A percentile compares a stretch with the other conserved stretches of the same genome.
Evolutionary conservation across 2,113 vertebrate genomes (phyloP).

Genomic region (Cardinalis cardinalis): DNA sequence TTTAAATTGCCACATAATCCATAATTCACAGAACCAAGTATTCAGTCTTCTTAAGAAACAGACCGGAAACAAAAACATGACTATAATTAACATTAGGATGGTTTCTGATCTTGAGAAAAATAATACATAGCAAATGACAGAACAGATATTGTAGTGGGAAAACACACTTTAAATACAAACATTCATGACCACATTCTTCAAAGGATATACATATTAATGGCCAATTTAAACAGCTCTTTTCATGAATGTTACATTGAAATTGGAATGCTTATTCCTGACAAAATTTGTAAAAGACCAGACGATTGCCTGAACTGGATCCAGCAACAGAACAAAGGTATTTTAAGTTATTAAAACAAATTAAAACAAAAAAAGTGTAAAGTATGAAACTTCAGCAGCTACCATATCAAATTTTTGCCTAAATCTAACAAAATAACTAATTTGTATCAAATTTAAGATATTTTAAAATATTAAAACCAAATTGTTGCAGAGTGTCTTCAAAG

Average conservation of each 20-base stretch:
- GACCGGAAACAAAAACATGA: neutral
- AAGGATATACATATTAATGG: neutral
- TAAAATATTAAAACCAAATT: neutral
- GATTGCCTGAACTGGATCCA: neutral
- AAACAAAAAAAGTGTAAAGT: neutral
- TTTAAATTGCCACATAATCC: neutral
- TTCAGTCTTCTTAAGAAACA: neutral
- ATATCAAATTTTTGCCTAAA: neutral
- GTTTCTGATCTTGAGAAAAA: neutral
- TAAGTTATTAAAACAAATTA: neutral
- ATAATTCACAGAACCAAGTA: neutral
- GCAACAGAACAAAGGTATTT: neutral
- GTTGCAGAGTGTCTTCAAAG: neutral
- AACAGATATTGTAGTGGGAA: neutral
- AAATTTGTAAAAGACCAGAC: neutral
- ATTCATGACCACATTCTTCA: neutral
- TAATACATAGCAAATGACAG: neutral
- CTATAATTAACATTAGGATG: neutral
- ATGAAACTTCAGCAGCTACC: neutral
- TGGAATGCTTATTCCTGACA: neutral
- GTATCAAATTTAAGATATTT: neutral
- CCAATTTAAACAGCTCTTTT: conserved; percentile 7
- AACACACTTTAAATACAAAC: conserved; percentile 3
- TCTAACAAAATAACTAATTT: neutral
- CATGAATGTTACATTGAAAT: neutral